Evolutionary conservation across 1,140 invertebrate species (phyloP).

Genomic region (silkworm (Bombyx mori)): ASM3026992v2 NC_085114.1:2422501-2423000

Average conservation of each 20-base stretch:
- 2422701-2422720: constrained; percentile 41
- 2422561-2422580: too few species aligned
- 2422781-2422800: constrained; percentile 69
- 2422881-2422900: constrained; percentile 61
- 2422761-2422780: constrained; percentile 64
- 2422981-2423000: constrained; percentile 70
- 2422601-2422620: not conserved
- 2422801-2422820: constrained; percentile 68
- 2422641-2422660: constrained; percentile 26
- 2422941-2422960: constrained; percentile 55
- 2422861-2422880: constrained; percentile 70
- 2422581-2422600: too few species aligned
- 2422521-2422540: too few species aligned
- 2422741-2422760: constrained; percentile 58
- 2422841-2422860: constrained; percentile 34
- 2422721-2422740: constrained; percentile 60
- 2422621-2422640: constrained; percentile 1
- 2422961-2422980: constrained; percentile 69
- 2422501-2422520: too few species aligned
- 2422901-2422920: constrained; percentile 60
- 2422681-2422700: constrained; percentile 29
- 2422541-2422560: too few species aligned
- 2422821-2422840: constrained; percentile 47
- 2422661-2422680: constrained; percentile 52
- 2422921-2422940: constrained; percentile 64